Evolutionary conservation across 1,140 invertebrate species (phyloP).

Genomic region (Drosophila neocordata): DNA sequence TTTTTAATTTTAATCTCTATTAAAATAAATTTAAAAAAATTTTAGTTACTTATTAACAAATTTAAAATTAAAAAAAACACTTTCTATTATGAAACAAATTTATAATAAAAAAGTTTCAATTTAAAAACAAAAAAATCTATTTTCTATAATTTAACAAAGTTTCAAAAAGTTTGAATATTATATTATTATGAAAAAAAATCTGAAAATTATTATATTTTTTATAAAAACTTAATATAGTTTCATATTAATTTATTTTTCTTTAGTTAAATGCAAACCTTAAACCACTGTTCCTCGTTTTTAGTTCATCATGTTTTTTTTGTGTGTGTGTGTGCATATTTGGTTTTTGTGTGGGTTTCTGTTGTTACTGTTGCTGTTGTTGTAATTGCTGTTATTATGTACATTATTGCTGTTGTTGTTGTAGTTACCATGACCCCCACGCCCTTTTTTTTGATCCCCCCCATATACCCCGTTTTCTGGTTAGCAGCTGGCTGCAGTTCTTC

Average conservation of each 20-base stretch:
- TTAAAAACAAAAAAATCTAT: too few species aligned
- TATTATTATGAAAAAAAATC: too few species aligned
- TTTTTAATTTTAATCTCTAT: too few species aligned
- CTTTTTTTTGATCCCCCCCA: background rate
- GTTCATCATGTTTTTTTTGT: conserved; percentile 1
- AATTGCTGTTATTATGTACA: conserved; percentile 14
- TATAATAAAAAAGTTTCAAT: too few species aligned
- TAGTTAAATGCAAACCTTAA: background rate
- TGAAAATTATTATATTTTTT: too few species aligned
- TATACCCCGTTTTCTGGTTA: background rate
- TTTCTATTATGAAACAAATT: too few species aligned
- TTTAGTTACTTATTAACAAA: too few species aligned
- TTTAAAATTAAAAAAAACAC: too few species aligned
- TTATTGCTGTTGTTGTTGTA: conserved; percentile 9
- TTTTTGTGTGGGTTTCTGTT: conserved; percentile 13
- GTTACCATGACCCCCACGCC: conserved; percentile 39
- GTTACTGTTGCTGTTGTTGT: conserved; percentile 13
- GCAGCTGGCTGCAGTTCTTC: conserved; percentile 23
- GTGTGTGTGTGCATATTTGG: background rate
- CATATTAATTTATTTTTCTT: background rate
- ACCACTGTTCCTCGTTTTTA: conserved; percentile 8
- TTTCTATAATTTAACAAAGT: too few species aligned
- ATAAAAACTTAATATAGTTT: too few species aligned
- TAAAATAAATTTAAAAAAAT: too few species aligned
- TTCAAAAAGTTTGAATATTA: too few species aligned